Conservation (phyloP, 2,113 vertebrate species). For the Leucopsar rothschildi region DNA sequence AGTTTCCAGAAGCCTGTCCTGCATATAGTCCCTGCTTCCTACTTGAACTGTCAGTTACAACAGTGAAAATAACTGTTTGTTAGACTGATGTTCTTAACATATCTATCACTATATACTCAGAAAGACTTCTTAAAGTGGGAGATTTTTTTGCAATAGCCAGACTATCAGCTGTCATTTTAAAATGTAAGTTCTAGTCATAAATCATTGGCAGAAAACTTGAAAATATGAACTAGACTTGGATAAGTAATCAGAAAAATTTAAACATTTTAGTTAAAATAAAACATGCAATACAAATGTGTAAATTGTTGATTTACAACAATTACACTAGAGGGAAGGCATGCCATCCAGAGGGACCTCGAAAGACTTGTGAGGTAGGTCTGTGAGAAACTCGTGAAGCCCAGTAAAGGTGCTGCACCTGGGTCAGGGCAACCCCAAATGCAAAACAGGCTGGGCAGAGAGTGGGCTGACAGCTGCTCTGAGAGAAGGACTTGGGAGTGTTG, state of each 20-base stretch:
- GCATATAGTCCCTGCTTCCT: background rate
- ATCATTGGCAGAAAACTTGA: background rate
- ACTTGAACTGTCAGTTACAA: background rate
- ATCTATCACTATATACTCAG: background rate
- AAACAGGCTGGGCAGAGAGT: background rate
- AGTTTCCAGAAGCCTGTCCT: background rate
- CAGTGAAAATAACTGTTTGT: background rate
- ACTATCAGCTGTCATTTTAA: background rate
- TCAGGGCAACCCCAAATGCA: background rate
- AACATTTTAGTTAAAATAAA: background rate
- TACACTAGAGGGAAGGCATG: background rate
- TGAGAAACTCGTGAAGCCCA: fast-evolving
- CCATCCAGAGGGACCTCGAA: background rate
- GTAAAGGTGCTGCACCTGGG: background rate
- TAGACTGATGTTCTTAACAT: background rate
- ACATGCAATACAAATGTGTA: background rate
- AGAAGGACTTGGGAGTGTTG: background rate
- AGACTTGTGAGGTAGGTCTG: background rate
- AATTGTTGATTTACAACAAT: background rate
- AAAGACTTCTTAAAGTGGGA: background rate
- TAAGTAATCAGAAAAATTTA: background rate
- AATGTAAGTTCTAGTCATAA: background rate
- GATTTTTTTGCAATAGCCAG: background rate
- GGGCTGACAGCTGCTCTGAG: background rate
- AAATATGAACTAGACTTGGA: background rate